Conservation (phyloP, 2,797 vertebrate genomes). For the Gymnopithys bicolor region DNA sequence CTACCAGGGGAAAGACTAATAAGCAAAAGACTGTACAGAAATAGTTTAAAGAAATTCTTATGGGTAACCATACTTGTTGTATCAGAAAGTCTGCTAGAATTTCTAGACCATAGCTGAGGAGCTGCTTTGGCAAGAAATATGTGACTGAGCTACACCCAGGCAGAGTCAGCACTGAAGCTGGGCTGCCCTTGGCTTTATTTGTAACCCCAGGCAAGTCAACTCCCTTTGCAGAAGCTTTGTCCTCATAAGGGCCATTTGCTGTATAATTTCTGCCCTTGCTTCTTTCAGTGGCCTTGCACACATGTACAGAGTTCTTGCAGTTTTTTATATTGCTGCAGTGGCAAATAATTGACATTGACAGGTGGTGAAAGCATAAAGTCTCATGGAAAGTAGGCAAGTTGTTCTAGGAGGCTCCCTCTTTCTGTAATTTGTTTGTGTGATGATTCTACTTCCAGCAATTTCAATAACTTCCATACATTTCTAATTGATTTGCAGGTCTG, state of each 20-base stretch:
- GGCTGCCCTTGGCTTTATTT: not conserved
- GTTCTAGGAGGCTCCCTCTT: not conserved
- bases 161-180: not conserved
- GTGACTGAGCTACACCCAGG: not conserved
- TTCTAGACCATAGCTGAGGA: not conserved
- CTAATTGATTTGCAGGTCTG: not conserved
- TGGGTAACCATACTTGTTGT: conserved; percentile 32
- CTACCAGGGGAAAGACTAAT: conserved; percentile 43
- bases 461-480: not conserved
- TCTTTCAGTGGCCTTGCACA: not conserved
- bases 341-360: not conserved
- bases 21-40: conserved; percentile 37
- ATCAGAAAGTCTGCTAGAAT: conserved; percentile 9
- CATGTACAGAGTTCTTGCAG: not conserved
- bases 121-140: not conserved
- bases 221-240: not conserved
- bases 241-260: not conserved
- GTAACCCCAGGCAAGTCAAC: not conserved
- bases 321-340: not conserved
- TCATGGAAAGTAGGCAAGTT: not conserved
- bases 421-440: not conserved
- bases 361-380: not conserved
- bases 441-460: not conserved
- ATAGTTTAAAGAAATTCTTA: conserved; percentile 48
- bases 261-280: not conserved